Evolutionary conservation across 2,113 vertebrate species (phyloP), one percentile per base, ranked within the genome.

Genomic region (Acanthochromis polyacanthus): DNA sequence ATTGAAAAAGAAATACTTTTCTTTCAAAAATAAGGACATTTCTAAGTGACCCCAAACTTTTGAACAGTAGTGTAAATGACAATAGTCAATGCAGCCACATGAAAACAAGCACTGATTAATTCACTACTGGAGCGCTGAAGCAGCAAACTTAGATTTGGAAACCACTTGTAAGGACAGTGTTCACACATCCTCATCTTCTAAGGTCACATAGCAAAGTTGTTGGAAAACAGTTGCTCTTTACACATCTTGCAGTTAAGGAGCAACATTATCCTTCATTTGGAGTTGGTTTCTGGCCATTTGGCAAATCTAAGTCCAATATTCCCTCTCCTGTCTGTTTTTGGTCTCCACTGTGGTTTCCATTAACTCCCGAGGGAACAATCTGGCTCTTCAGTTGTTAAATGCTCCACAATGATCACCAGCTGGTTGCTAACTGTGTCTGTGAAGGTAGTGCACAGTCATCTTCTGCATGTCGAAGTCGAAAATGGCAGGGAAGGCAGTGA

Each of bases 391-490:
- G 7, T 19, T 19, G 48, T 19, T 10, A 17, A 9, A 38, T 45
- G 16, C 43, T 20, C 16, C 10, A 28, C 51, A 43, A 23, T 28
- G 51, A 43, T 68, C 36, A 55, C 51, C 51, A 40, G 51, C 38
- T 69, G 25, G 66, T 75, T 59, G 20, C 46, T 48, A 50, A 58
- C 23, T 52, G 66, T n/a, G 40, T 25, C 20, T 23, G 25, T 25
- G 45, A 38, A 50, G 20, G 36, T 10, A 52, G 16, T 19, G 12
- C 5, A 28, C 57, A 40, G 17, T 25, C 32, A 16, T 40, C 52
- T 53, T 30, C 36, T 23, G 48, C 20, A 38, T 43, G 32, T 61
- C 22, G 17, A 1, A 48, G 56, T 15, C 45, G 20, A 36, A 71
- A 50, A 36, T 59, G 43, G 25, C 40, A 20, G 40, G 12, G 40